Base-by-base conservation (phyloP, 2,797 vertebrate species). In the Xerus rutilus region DNA sequence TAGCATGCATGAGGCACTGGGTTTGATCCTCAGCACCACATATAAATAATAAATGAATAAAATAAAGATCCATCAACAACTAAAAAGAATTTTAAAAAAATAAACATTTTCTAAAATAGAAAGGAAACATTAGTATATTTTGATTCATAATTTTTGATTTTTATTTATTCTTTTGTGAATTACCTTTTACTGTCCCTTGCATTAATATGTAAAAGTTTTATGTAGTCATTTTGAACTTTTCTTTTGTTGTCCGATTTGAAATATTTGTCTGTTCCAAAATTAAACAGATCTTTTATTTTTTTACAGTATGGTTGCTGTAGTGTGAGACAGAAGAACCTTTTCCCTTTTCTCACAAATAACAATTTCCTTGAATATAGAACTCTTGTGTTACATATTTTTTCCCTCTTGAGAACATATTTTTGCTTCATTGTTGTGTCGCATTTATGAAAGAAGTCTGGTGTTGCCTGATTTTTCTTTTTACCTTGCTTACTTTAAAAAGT, bases 401-500 rank as follows among this genome's bases (percentile, higher is more conserved):
- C 49, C 52, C 47, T 35, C 21, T n/a, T 82, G 62, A 59, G 35
- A 82, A 77, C 54, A 23, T 83, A 73, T 62, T 86, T 94, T 94
- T 89, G 32, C 43, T 91, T 35, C 11, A 39, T 78, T 62, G 20
- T 77, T 47, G 32, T 82, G 23, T 92, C 89, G 3, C 13, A 72
- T 92, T 91, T 87, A 76, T 93, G 52, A 52, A 45, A 32, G 25
- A 93, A 57, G 9, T 52, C 39, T 83, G 83, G n/a, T 86, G 23
- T 43, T 93, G n/a, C n/a, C 45, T 57, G 78, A 49, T 47, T 96
- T 91, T 96, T 79, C 32, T 82, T 81, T 94, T 84, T 89, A 86
- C 23, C 5, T 64, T 86, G 39, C 59, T 25, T 57, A 21, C 54
- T 57, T 57, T 62, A 62, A 62, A 62, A 62, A 62, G 23, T 25